Evolutionary conservation across 2,797 vertebrate genomes (phyloP).

Genomic region (Phataginus tetradactyla): DNA sequence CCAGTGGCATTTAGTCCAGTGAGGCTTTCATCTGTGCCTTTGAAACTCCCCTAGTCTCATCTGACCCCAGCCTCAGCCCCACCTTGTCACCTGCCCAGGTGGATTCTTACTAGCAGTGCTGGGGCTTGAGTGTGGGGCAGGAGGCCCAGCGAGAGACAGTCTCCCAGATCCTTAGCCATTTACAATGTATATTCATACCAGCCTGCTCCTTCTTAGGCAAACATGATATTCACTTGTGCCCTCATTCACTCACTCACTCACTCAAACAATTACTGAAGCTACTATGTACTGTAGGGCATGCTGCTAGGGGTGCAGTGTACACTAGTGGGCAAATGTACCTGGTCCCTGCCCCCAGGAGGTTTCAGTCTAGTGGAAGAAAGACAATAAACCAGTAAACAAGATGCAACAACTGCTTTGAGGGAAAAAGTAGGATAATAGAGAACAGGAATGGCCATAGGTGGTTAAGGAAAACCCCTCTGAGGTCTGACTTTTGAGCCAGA

Average conservation of each 20-base stretch:
- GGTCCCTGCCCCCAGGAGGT: background rate
- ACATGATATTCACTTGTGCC: no score
- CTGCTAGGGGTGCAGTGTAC: background rate
- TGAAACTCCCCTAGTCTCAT: background rate
- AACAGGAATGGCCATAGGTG: accelerated
- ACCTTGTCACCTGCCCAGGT: background rate
- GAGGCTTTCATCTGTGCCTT: background rate
- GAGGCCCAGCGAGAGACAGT: background rate
- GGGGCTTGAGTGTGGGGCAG: background rate
- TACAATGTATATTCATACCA: background rate
- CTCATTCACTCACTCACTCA: no score
- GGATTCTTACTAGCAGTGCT: background rate
- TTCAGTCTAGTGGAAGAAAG: background rate
- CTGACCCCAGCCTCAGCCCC: background rate
- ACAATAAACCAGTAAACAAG: background rate
- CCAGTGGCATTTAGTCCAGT: no score
- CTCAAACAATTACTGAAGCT: background rate
- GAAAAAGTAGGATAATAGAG: background rate
- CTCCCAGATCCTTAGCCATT: background rate
- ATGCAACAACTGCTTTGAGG: background rate
- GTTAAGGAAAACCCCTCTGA: background rate
- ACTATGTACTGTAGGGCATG: background rate
- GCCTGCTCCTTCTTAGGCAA: background rate
- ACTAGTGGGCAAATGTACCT: background rate
- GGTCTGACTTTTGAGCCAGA: background rate